phyloP scores from a whole-genome alignment of 1,140 invertebrate species.

The Pogonus chalceus region DNA sequence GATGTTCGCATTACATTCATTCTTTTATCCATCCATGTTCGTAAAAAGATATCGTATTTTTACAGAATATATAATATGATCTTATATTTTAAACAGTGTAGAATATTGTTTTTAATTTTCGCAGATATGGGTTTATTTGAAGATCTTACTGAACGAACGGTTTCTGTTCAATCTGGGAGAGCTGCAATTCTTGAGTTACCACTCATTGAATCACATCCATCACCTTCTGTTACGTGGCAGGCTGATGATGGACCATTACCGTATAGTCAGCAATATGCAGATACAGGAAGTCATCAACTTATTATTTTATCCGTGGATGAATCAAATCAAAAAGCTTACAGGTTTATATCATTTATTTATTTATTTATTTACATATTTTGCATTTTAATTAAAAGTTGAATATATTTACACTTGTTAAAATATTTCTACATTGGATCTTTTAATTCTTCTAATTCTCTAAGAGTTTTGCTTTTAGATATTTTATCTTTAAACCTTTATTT shows the following conservation, averaged over 20 bases:
- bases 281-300: slow-evolving; percentile 61
- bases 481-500: no score
- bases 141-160: slow-evolving; percentile 51
- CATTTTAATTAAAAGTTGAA: no score
- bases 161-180: slow-evolving; percentile 63
- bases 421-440: neutral
- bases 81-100: no score
- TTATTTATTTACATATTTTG: neutral
- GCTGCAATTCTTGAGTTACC: slow-evolving; percentile 75
- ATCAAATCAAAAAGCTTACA: slow-evolving; percentile 62
- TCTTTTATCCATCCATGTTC: no score
- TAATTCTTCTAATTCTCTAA: no score
- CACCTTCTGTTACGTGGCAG: slow-evolving; percentile 75
- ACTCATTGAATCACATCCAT: slow-evolving; percentile 68
- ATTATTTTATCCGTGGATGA: slow-evolving; percentile 68
- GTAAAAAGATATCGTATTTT: no score
- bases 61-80: no score
- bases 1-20: no score
- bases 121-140: slow-evolving; percentile 78
- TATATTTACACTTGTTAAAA: no score
- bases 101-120: slow-evolving; percentile 23
- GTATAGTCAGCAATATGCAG: slow-evolving; percentile 73
- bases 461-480: no score
- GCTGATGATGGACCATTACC: slow-evolving; percentile 55
- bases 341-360: slow-evolving; percentile 46